Evolutionary conservation across 2,888 invertebrate genomes (phyloP).

Genomic region (Saturnia japonica): DNA sequence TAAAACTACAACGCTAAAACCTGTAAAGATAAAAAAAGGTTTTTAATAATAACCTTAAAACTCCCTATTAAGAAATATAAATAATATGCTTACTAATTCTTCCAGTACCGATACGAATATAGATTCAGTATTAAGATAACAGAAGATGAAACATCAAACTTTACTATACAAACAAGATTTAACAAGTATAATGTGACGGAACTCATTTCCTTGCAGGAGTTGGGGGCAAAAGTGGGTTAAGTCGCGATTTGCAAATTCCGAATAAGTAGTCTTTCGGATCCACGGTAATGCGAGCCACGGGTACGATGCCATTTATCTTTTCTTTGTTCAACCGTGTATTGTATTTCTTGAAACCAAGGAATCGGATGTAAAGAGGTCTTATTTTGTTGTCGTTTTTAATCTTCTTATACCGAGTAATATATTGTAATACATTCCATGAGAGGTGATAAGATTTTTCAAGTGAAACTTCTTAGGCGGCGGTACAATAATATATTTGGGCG

Average conservation of each 20-base stretch:
- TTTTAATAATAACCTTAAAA: no score
- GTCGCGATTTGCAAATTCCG: constrained; percentile 47
- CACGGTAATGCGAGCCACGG: constrained; percentile 34
- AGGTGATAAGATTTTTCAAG: constrained; percentile 8
- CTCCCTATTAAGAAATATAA: no score
- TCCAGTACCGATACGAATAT: background rate
- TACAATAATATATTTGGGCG: no score
- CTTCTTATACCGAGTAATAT: constrained; percentile 12
- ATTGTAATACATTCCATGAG: background rate
- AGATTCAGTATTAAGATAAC: background rate
- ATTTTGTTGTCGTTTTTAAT: constrained; percentile 17
- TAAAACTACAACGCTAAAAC: no score
- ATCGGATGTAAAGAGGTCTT: constrained; percentile 17
- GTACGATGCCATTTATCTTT: constrained; percentile 32
- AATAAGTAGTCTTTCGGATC: constrained; percentile 34
- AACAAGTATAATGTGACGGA: constrained; percentile 27
- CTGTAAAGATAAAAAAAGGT: no score
- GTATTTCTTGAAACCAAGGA: constrained; percentile 20
- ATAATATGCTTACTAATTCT: no score
- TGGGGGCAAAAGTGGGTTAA: constrained; percentile 43
- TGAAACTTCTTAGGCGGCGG: background rate
- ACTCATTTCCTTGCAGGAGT: constrained; percentile 9
- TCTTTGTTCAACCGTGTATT: constrained; percentile 26
- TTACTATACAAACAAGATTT: constrained; percentile 28
- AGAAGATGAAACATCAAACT: constrained; percentile 17